Evolutionary conservation across 2,888 invertebrate genomes (phyloP).

Genomic region (Neoscelio sp.): DNA sequence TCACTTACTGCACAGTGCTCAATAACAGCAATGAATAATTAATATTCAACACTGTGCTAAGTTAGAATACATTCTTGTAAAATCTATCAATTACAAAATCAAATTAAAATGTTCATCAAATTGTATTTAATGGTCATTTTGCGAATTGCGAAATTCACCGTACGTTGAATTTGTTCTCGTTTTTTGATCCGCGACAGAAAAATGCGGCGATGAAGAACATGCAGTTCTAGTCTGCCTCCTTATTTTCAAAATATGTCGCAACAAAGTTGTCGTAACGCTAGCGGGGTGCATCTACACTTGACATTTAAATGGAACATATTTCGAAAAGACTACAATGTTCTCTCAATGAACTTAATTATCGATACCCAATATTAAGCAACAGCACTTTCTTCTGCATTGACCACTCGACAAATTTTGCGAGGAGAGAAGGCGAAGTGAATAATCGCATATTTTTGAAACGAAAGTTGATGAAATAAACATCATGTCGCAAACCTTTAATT

Average conservation of each 20-base stretch:
- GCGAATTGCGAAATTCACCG: slow-evolving; percentile 36
- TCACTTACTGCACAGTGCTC: too few species aligned
- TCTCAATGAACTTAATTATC: slow-evolving; percentile 4
- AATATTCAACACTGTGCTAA: too few species aligned
- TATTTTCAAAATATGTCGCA: slow-evolving; percentile 30
- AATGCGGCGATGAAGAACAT: slow-evolving; percentile 15
- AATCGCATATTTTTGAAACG: neutral
- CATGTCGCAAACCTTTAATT: neutral
- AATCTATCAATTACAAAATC: neutral
- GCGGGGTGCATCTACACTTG: slow-evolving; percentile 51
- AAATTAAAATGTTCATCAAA: slow-evolving; percentile 12
- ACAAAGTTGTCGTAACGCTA: slow-evolving; percentile 21
- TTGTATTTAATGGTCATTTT: slow-evolving; percentile 9
- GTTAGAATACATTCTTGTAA: too few species aligned
- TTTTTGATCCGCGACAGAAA: slow-evolving; percentile 13
- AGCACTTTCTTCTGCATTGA: slow-evolving; percentile 13
- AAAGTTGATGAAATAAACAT: neutral
- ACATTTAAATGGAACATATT: slow-evolving; percentile 52
- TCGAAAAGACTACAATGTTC: slow-evolving; percentile 17
- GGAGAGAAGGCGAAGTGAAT: neutral
- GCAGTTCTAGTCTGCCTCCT: slow-evolving; percentile 14
- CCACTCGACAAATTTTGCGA: slow-evolving; percentile 13
- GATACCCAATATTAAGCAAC: slow-evolving; percentile 6
- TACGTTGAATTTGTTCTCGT: slow-evolving; percentile 11
- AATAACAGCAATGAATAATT: too few species aligned